Evolutionary conservation across 2,797 vertebrate species (phyloP).

Genomic region (Periparus ater): DNA sequence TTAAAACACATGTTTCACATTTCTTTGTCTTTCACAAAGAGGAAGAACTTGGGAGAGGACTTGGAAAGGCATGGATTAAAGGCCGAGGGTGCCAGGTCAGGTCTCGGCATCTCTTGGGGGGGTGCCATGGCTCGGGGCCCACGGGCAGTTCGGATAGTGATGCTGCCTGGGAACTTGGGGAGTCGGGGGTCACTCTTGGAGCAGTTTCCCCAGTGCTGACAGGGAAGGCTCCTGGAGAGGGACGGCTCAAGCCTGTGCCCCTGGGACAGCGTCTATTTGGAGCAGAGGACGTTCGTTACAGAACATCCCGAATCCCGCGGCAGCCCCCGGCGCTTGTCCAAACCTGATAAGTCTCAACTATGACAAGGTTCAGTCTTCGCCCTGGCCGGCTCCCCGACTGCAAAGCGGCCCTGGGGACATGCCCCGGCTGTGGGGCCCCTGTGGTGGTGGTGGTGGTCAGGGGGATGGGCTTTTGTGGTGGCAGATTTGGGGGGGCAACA

Average conservation of each 20-base stretch:
- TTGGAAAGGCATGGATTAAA: not conserved
- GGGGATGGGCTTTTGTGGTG: not conserved
- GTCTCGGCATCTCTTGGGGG: not conserved
- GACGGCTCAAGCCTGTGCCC: not conserved
- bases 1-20: constrained; percentile 40
- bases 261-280: constrained; percentile 26
- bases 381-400: not conserved
- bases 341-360: constrained; percentile 59
- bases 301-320: constrained; percentile 42
- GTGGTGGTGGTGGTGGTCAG: not conserved
- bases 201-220: not conserved
- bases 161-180: not conserved
- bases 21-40: constrained; percentile 28
- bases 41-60: not conserved
- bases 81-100: accelerated
- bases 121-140: accelerated
- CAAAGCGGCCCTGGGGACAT: not conserved
- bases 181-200: not conserved
- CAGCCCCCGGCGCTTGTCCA: constrained; percentile 52
- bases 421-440: not conserved
- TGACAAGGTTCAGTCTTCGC: constrained; percentile 40
- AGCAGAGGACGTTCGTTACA: constrained; percentile 46
- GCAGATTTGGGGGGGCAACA: accelerated
- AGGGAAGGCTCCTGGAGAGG: not conserved
- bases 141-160: accelerated